Conservation (phyloP, 2,888 invertebrate genomes). For the Ormyrus nitidulus region DNA sequence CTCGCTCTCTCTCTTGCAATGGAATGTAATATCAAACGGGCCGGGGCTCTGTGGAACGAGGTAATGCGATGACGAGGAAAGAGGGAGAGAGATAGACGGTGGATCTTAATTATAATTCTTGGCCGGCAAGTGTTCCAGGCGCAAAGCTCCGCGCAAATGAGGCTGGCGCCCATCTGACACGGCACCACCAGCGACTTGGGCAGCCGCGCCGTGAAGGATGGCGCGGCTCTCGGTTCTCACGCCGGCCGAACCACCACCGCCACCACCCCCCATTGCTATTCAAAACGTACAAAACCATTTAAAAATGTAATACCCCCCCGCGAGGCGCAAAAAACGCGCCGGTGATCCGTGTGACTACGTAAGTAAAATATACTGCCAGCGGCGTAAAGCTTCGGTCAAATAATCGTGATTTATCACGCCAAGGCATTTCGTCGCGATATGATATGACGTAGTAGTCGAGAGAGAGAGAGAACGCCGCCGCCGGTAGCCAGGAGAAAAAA, state of each 20-base stretch:
- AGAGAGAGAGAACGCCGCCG: slow-evolving; percentile 7
- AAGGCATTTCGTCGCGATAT: slow-evolving; percentile 71
- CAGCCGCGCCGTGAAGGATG: slow-evolving; percentile 44
- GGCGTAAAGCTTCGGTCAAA: slow-evolving; percentile 74
- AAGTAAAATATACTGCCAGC: slow-evolving; percentile 75
- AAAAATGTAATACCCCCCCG: slow-evolving; percentile 74
- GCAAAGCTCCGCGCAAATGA: slow-evolving; percentile 71
- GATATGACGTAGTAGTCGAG: slow-evolving; percentile 56
- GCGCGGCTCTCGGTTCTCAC: slow-evolving; percentile 40
- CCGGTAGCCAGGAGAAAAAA: neutral
- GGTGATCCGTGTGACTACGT: slow-evolving; percentile 74
- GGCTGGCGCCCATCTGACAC: slow-evolving; percentile 71
- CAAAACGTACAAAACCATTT: slow-evolving; percentile 76
- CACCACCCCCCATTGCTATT: slow-evolving; percentile 72
- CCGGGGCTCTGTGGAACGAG: slow-evolving; percentile 61
- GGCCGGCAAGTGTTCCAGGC: slow-evolving; percentile 69
- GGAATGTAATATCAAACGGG: slow-evolving; percentile 71
- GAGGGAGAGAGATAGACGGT: slow-evolving; percentile 55
- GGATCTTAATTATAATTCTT: slow-evolving; percentile 74
- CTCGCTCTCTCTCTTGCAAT: slow-evolving; percentile 60
- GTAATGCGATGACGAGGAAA: slow-evolving; percentile 50
- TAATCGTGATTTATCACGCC: slow-evolving; percentile 75
- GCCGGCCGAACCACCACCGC: slow-evolving; percentile 7
- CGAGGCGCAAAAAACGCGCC: slow-evolving; percentile 60
- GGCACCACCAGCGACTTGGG: slow-evolving; percentile 58